Conservation (phyloP, 2,113 vertebrate genomes). For the Pluvianellus socialis region DNA sequence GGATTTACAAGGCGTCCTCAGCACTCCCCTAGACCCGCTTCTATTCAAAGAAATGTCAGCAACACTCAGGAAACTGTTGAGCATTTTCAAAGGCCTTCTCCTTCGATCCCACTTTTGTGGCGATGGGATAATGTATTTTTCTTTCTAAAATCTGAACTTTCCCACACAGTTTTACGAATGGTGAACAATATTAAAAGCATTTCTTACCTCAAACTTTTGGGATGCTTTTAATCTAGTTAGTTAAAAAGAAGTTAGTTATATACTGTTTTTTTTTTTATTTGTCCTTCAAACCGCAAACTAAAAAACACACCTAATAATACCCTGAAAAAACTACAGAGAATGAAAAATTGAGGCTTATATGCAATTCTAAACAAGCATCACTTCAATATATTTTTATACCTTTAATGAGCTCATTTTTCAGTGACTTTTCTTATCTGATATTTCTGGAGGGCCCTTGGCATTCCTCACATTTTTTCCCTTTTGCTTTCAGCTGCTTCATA, state of each 20-base stretch:
- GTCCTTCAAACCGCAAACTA: too few relatives aligned
- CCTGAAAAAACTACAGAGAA: neutral
- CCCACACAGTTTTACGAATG: neutral
- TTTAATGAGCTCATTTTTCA: slow-evolving; percentile 55
- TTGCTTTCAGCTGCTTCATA: slow-evolving; percentile 37
- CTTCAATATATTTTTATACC: slow-evolving; percentile 23
- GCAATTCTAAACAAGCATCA: neutral
- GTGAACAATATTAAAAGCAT: neutral
- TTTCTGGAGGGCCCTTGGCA: slow-evolving; percentile 36
- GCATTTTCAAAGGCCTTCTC: neutral
- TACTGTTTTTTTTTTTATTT: too few relatives aligned
- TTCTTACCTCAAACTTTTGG: neutral
- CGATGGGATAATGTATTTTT: neutral
- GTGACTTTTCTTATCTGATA: slow-evolving; percentile 52
- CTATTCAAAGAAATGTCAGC: neutral
- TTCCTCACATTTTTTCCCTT: slow-evolving; percentile 41
- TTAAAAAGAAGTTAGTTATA: neutral
- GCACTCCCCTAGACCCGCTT: neutral
- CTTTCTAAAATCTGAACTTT: neutral
- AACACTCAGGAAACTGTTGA: neutral
- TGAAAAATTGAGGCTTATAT: neutral
- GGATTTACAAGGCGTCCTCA: neutral
- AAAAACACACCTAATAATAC: neutral
- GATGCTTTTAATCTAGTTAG: neutral
- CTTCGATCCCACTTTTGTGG: neutral